Base-by-base conservation (phyloP, 2,113 vertebrate species). In the Otolemur garnettii region DNA sequence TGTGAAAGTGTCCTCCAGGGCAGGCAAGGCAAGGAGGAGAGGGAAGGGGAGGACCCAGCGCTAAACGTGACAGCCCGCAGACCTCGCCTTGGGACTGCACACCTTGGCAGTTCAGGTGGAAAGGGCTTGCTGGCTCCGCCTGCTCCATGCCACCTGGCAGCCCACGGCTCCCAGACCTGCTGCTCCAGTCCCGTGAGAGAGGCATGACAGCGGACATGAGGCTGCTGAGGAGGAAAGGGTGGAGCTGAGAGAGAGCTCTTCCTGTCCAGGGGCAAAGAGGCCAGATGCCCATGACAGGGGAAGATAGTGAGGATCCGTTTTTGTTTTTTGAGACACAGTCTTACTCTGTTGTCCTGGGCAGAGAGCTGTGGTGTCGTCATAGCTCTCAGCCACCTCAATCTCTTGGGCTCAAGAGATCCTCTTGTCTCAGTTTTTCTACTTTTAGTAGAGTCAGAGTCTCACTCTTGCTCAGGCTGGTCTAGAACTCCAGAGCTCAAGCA, bases 1-100 rank as follows among this genome's bases (percentile, higher is more conserved):
- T 95, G 96, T 95, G 96, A 75, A 77, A 93, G 90, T 72, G 33
- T 90, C 79, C 35, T 19, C 35, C 30, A 91, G 85, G 94, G 84
- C 95, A 68, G 86, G 87, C 21, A 1, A 60, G 82, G 93, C 88
- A 10, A 74, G 95, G 71, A 59, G 21, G n/a, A 62, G 94, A 94
- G 93, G 93, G 64, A 92, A 89, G n/a, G 85, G 45, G 69, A 53
- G 97, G 92, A 69, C 35, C 4, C 28, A 28, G 28, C 1, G 18
- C 94, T 1, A 5, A 90, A 91, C 5, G 53, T 66, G 97, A 92
- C n/a, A 33, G 75, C 72, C 50, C 2, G 35, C 7, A 30, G 97
- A 74, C 66, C 50, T 57, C 10, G 68, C 87, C 60, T 35, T 0
- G 3, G 55, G 5, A 8, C 11, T 30, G 83, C 69, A 8, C 38